Conservation (phyloP, 2,113 vertebrate genomes). For the Upupa epops region DNA sequence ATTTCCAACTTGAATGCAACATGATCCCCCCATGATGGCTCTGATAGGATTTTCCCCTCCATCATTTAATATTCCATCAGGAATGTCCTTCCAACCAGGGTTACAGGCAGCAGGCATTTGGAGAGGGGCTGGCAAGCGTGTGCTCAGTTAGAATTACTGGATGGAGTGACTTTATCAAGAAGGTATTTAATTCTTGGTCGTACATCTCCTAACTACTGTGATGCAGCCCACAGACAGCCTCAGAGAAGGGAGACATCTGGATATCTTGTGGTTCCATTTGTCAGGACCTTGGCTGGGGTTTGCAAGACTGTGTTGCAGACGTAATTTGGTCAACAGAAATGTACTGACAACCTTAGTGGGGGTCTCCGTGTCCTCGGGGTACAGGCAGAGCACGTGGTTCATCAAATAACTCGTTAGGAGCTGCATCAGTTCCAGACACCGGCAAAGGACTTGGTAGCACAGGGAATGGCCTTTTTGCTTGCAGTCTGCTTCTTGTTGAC, state of each 20-base stretch:
- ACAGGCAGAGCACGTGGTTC: neutral
- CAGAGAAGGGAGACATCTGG: neutral
- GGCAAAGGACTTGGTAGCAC: neutral
- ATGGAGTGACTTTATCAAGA: neutral
- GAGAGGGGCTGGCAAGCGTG: neutral
- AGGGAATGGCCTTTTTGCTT: neutral
- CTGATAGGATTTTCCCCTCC: slow-evolving; percentile 16
- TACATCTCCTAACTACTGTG: neutral
- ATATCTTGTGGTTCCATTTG: neutral
- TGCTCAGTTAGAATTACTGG: neutral
- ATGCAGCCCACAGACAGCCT: neutral
- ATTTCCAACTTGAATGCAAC: neutral
- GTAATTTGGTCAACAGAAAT: neutral
- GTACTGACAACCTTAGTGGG: neutral
- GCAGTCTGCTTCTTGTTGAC: neutral
- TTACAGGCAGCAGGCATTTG: neutral
- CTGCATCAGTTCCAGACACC: neutral
- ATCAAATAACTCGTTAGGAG: neutral
- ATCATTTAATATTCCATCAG: neutral
- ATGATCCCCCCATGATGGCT: neutral
- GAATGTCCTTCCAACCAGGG: neutral
- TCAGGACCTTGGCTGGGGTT: neutral
- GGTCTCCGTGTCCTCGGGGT: neutral
- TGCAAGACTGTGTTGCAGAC: neutral
- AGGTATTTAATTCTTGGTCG: neutral